These are phyloP conservation scores for Vanessa cardui DNA, from an alignment of 2,888 invertebrate species.

Conservation along the genomic window DNA sequence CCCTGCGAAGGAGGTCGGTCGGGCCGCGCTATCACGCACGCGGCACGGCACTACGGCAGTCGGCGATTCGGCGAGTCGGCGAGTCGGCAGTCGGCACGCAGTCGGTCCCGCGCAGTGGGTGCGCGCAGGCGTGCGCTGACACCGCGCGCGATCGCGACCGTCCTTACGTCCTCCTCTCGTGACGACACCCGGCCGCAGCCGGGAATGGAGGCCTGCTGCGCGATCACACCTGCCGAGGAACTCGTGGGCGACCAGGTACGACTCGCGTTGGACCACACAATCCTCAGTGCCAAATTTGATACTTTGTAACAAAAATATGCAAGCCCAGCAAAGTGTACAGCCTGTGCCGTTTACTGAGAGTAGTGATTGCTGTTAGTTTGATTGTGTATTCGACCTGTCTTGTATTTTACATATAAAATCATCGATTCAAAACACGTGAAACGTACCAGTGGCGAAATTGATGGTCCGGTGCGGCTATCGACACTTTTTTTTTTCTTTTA, in stretches of 20 bases:
- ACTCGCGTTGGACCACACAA: conserved; percentile 13
- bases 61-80: conserved; percentile 37
- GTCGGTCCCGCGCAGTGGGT: conserved; percentile 49
- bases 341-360: conserved; percentile 24
- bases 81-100: conserved; percentile 45
- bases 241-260: conserved; percentile 80
- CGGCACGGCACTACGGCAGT: conserved; percentile 48
- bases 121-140: conserved; percentile 51
- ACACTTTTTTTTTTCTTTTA: neutral
- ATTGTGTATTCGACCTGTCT: conserved; percentile 27
- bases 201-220: conserved; percentile 80
- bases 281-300: neutral
- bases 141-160: conserved; percentile 39
- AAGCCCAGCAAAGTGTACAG: conserved; percentile 26
- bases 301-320: conserved; percentile 20
- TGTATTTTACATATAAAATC: conserved; percentile 24
- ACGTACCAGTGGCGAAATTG: conserved; percentile 18
- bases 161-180: conserved; percentile 43
- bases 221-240: conserved; percentile 76
- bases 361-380: conserved; percentile 27
- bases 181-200: conserved; percentile 63
- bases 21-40: conserved; percentile 60
- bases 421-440: conserved; percentile 27
- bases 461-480: conserved; percentile 12
- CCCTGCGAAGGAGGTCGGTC: conserved; percentile 72